Evolutionary conservation across 2,888 invertebrate genomes (phyloP), one percentile per base, ranked within the genome.

Genomic region (Acronicta leporina): DNA sequence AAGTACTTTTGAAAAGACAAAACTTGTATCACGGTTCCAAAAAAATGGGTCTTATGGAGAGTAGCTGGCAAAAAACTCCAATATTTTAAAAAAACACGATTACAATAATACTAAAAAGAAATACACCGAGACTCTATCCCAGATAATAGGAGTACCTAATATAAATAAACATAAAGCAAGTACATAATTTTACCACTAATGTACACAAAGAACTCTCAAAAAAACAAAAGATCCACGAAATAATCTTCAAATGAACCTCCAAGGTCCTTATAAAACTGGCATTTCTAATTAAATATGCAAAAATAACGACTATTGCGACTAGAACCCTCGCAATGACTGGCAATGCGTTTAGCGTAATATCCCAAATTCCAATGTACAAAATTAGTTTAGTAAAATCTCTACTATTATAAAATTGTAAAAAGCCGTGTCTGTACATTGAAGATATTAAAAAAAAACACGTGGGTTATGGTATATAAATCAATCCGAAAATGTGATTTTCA

Each of bases 291-390:
- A 75, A 67, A 63, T 77, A 82, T 80, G 79, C 80, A 79, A 79
- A 77, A 82, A 77, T 82, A 81, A 82, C 70, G 82, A 72, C 68
- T 68, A 69, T 66, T 65, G 52, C 68, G 67, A 55, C 53, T 62
- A 77, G 68, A 79, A 59, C 72, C 64, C 52, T 57, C 54, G 70
- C 61, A 77, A 82, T 76, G 77, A 72, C 82, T 76, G 73, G 66
- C 63, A 61, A 69, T 73, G 68, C 71, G 69, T 80, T 82, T 75
- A 77, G 63, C 68, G 63, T 82, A 80, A 82, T 80, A 71, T 79
- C 65, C 27, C 46, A 51, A 44, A 67, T 55, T 47, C 51, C 46
- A 51, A 46, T 54, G 65, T 58, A 52, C 51, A 48, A 57, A 69
- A 68, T 30, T 57, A 66, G 59, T 59, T 69, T 77, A 74, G 77